These are phyloP conservation scores for Drosophila peninsularis DNA, from an alignment of 2,888 invertebrate species.

Conservation along the genomic window DNA sequence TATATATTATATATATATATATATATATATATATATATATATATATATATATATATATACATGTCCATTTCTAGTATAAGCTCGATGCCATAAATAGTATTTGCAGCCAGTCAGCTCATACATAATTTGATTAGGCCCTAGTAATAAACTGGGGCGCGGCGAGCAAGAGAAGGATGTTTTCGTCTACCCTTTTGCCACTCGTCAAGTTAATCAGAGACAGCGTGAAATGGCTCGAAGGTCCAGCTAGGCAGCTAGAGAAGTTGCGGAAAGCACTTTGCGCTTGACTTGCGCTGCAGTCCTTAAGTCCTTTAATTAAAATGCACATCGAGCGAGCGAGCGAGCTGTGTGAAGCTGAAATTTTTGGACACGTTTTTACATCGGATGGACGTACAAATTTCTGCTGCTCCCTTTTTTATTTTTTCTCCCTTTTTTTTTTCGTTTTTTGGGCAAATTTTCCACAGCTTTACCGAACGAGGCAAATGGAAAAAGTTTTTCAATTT, in stretches of 20 bases:
- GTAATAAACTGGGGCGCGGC: background rate
- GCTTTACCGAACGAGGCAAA: constrained; percentile 58
- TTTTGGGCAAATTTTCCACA: constrained; percentile 50
- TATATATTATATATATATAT: too few species aligned
- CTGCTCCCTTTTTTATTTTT: constrained; percentile 36
- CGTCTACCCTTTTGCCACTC: background rate
- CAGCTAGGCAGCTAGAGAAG: constrained; percentile 5
- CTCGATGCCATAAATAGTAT: background rate
- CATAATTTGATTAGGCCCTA: constrained; percentile 7
- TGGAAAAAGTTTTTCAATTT: constrained; percentile 79
- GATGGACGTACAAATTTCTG: constrained; percentile 44
- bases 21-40: background rate
- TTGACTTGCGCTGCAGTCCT: constrained; percentile 47
- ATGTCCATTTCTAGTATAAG: background rate
- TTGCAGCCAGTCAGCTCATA: background rate
- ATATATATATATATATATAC: background rate
- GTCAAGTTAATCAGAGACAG: constrained; percentile 27
- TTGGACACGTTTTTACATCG: constrained; percentile 55
- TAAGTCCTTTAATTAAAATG: constrained; percentile 69
- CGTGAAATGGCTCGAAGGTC: constrained; percentile 9
- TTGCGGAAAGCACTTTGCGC: constrained; percentile 18
- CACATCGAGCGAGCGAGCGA: constrained; percentile 49
- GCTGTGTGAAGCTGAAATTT: constrained; percentile 37
- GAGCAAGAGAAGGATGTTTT: background rate
- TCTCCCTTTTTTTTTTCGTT: background rate